Evolutionary conservation across 2,797 vertebrate genomes (phyloP), one percentile per base, ranked within the genome.

Genomic region (Zalophus californianus): DNA sequence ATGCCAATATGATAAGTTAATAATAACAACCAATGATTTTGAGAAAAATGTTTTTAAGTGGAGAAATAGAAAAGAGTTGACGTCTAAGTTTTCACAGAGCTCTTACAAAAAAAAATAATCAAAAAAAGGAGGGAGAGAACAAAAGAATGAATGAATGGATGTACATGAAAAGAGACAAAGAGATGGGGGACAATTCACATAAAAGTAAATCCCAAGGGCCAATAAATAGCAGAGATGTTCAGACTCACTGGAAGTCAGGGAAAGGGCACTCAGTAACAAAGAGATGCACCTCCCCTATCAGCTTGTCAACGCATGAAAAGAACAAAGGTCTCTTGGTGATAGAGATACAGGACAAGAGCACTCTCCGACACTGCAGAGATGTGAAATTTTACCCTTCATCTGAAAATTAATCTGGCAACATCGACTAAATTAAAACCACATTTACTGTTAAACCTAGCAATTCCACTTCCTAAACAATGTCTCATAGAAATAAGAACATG

Each of bases 21-120:
- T 52, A 29, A 50, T n/a, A 91, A 96, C 62, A 90, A 95, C 60
- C 32, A 15, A 83, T 79, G 62, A 92, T 23, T 64, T 91, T 96
- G 50, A 83, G 35, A 83, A 93, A 86, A 80, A 52, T 35, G 25
- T 35, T 77, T 92, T 86, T 60, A 91, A 84, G 66, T 38, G 62
- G 58, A 88, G n/a, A 70, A 21, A 70, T 6, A 80, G 23, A 90
- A 77, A 92, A 86, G 23, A 23, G 5, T 32, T 82, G 66, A 70
- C 64, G 35, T 50, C 5, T 77, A 66, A n/a, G 16, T 94, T 82
- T 77, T 87, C 38, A 78, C 3, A 78, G n/a, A 60, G 18, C 7
- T 82, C n/a, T 90, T 92, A 54, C 0, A 12, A 70, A 90, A 68
- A 70, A 84, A 86, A 85, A 62, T n/a, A 35, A 68, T 11, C 29